Evolutionary conservation across 2,888 invertebrate genomes (phyloP).

Genomic region (Cosmia pyralina): DNA sequence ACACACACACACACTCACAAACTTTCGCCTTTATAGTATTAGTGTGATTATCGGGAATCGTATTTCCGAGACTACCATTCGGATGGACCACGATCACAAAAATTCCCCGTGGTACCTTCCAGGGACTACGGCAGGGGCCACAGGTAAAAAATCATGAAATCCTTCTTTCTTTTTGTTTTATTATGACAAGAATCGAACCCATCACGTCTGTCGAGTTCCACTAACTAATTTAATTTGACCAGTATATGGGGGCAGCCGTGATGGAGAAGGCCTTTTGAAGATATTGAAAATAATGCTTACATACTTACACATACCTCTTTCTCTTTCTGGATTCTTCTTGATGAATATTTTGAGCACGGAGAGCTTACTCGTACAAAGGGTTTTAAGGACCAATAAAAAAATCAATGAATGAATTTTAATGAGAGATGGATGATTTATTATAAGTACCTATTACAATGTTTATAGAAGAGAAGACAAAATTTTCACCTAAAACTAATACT

Average conservation of each 20-base stretch:
- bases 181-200: too few relatives aligned
- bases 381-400: constrained; percentile 7
- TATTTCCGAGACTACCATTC: too few relatives aligned
- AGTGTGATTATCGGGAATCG: too few relatives aligned
- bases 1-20: too few relatives aligned
- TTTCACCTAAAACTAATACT: constrained; percentile 19
- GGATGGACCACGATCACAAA: too few relatives aligned
- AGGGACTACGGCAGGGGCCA: too few relatives aligned
- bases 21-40: too few relatives aligned
- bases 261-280: not conserved
- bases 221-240: not conserved
- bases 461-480: not conserved
- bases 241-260: not conserved
- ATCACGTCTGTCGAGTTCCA: not conserved
- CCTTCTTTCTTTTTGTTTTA: not conserved
- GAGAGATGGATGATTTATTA: not conserved
- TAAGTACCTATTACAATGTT: not conserved
- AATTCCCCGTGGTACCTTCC: too few relatives aligned
- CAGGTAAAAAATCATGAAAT: too few relatives aligned
- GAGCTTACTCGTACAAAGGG: not conserved
- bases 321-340: not conserved
- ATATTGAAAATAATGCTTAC: not conserved
- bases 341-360: not conserved
- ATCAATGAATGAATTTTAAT: constrained; percentile 20
- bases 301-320: not conserved